Evolutionary conservation across 2,888 invertebrate genomes (phyloP).

Genomic region (Leptinotarsa peninsularis): DNA sequence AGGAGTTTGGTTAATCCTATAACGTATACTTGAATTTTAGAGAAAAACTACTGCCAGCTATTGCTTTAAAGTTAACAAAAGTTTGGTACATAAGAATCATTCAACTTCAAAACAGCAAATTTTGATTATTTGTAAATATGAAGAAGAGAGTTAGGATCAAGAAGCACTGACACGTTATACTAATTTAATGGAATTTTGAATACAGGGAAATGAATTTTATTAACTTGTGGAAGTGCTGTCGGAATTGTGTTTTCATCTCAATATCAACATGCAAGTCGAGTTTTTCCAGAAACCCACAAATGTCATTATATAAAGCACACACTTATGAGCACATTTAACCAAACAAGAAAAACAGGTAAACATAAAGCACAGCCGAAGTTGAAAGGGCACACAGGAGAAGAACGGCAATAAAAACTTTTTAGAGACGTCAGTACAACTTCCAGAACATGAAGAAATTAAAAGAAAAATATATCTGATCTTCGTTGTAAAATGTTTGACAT

Average conservation of each 20-base stretch:
- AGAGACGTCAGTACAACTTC: conserved; percentile 20
- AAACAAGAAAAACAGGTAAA: conserved; percentile 46
- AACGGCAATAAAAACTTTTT: conserved; percentile 4
- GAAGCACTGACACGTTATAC: not conserved
- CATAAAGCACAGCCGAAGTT: conserved; percentile 56
- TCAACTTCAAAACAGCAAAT: too few species aligned
- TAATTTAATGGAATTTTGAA: not conserved
- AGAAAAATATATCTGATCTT: not conserved
- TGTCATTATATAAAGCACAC: conserved; percentile 33
- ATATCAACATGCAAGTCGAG: conserved; percentile 22
- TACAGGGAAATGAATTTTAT: not conserved
- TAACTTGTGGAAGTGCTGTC: not conserved
- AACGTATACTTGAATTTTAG: not conserved
- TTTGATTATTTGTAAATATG: not conserved
- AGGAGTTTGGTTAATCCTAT: not conserved
- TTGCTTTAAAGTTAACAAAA: not conserved
- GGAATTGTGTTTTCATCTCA: not conserved
- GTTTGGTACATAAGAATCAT: not conserved
- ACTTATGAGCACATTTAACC: conserved; percentile 39
- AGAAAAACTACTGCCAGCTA: not conserved
- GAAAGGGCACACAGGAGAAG: conserved; percentile 40
- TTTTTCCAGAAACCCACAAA: conserved; percentile 17
- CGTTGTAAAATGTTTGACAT: conserved; percentile 18
- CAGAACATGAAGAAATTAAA: not conserved
- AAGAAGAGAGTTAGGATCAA: not conserved